phyloP scores from a whole-genome alignment of 2,113 vertebrate species.

The Colius striatus region DNA sequence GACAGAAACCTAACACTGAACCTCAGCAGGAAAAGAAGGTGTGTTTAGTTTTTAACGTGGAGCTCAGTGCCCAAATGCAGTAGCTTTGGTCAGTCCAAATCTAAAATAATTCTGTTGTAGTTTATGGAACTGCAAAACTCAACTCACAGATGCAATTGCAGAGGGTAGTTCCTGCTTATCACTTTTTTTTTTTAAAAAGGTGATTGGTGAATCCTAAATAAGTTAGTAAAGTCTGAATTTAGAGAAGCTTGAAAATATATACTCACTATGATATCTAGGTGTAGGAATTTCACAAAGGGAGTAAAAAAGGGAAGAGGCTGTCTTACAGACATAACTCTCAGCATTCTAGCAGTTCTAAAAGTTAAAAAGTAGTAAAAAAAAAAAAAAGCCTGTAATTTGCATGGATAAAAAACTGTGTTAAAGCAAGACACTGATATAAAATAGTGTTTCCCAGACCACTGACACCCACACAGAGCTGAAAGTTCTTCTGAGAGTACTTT shows the following conservation, averaged over 20 bases:
- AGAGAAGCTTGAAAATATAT: not conserved
- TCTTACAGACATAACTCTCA: not conserved
- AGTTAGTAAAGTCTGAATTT: not conserved
- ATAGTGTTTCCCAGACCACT: not conserved
- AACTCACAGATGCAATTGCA: not conserved
- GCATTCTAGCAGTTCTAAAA: not conserved
- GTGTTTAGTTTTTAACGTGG: not conserved
- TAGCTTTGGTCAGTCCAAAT: not conserved
- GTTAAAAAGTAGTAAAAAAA: not conserved
- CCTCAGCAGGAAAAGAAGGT: not conserved
- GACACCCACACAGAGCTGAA: not conserved
- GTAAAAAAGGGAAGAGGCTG: not conserved
- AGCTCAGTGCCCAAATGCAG: not conserved
- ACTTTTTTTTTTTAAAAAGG: not conserved
- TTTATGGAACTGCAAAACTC: not conserved
- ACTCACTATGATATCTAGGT: not conserved
- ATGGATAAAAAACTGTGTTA: not conserved
- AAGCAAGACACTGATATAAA: not conserved
- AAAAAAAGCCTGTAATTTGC: not conserved
- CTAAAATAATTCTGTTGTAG: not conserved
- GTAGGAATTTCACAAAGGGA: not conserved
- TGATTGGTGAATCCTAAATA: not conserved
- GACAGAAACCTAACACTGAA: not conserved
- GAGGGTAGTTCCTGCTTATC: not conserved
- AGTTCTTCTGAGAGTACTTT: not conserved